These are phyloP conservation scores for Nemopilema nomurai DNA, from an alignment of 30 jellyfish, hydroid and myxozoan genomes.

Conservation along the genomic window DNA sequence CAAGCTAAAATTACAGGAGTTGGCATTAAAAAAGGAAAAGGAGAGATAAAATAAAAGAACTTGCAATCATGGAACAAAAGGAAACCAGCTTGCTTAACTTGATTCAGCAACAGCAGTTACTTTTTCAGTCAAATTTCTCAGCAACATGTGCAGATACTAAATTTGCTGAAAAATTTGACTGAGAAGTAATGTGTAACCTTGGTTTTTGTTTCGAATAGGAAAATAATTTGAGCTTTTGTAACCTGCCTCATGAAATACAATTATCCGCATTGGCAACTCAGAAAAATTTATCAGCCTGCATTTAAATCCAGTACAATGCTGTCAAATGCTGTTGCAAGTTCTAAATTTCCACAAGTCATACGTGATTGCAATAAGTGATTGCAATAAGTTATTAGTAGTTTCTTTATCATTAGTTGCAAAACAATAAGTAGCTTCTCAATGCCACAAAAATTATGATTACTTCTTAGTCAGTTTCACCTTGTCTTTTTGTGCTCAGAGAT, in stretches of 20 bases:
- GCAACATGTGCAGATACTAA: constrained; percentile 1
- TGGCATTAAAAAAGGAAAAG: not conserved
- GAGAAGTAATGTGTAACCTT: constrained; percentile 8
- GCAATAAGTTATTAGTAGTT: not conserved
- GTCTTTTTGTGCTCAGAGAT: not conserved
- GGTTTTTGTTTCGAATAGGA: not conserved
- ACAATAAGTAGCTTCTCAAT: not conserved
- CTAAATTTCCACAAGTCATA: not conserved
- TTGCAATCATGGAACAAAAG: not conserved
- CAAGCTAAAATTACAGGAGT: not conserved
- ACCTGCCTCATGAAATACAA: not conserved
- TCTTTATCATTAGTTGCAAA: not conserved
- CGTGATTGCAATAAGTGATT: not conserved
- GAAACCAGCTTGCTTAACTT: not conserved
- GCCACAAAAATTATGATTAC: not conserved
- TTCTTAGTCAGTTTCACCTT: not conserved
- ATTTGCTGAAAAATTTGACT: constrained; percentile 10
- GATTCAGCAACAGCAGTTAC: constrained; percentile 15
- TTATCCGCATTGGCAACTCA: not conserved
- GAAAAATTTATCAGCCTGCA: not conserved
- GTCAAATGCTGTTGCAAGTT: not conserved
- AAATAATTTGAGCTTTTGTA: not conserved
- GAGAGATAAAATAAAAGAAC: not conserved
- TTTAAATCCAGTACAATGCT: not conserved
- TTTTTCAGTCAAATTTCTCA: constrained; percentile 12